A percentile compares a stretch with the other conserved stretches of the same genome.
Evolutionary conservation across 2,888 invertebrate genomes (phyloP).

Genomic region (Teleiodes luculella): DNA sequence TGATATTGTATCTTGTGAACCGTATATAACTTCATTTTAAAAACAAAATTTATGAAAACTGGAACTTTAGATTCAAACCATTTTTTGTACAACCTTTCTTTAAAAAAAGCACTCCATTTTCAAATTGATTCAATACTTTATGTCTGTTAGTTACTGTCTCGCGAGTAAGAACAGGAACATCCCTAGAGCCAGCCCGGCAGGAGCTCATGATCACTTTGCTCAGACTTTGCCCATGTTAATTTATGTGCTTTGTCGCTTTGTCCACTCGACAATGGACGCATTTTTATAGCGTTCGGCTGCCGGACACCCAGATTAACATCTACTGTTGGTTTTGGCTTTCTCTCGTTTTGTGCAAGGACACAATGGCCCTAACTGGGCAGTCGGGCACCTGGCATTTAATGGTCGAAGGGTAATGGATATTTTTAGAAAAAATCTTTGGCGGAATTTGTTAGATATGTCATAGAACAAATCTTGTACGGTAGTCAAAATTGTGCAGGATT

Average conservation of each 20-base stretch:
- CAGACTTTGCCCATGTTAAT: conserved; percentile 75
- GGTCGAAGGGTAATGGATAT: conserved; percentile 46
- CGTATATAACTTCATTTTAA: no score
- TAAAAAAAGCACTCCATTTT: no score
- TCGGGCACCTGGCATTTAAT: conserved; percentile 59
- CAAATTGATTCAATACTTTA: no score
- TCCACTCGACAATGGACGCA: conserved; percentile 56
- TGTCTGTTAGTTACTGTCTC: neutral
- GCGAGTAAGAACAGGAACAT: conserved; percentile 40
- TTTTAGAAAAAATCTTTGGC: conserved; percentile 14
- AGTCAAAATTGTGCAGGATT: no score
- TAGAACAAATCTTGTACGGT: no score
- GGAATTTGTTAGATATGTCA: neutral
- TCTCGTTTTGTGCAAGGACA: conserved; percentile 72
- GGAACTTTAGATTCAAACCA: no score
- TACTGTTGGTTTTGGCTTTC: conserved; percentile 67
- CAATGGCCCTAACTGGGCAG: conserved; percentile 62
- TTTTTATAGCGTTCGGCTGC: conserved; percentile 72
- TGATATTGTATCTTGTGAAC: no score
- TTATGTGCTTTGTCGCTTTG: conserved; percentile 76
- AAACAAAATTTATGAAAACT: no score
- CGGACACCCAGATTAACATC: conserved; percentile 77
- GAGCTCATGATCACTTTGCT: conserved; percentile 75
- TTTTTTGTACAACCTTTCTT: no score
- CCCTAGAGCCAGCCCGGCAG: conserved; percentile 67